Evolutionary conservation across 2,113 vertebrate genomes (phyloP).

Genomic region (Rhizomys pruinosus): DNA sequence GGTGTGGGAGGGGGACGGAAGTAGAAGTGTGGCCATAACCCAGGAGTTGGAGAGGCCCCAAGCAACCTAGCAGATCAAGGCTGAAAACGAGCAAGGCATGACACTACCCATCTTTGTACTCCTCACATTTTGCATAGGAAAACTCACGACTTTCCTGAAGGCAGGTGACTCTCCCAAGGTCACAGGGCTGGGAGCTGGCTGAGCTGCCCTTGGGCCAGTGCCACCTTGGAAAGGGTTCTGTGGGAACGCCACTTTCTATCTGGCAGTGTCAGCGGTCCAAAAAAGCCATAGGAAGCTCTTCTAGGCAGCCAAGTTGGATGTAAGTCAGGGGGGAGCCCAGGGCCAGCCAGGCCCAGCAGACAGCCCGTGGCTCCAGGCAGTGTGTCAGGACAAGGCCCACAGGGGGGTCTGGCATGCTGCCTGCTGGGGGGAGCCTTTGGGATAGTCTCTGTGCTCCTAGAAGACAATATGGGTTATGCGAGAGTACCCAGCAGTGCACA

Average conservation of each 20-base stretch:
- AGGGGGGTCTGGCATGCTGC: not conserved
- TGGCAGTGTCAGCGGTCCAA: constrained; percentile 29
- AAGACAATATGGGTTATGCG: not conserved
- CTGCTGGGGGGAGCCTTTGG: not conserved
- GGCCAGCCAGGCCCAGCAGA: constrained; percentile 27
- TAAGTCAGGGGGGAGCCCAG: constrained; percentile 55
- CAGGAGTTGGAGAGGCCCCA: not conserved
- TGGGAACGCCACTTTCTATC: constrained; percentile 62
- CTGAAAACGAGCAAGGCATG: not conserved
- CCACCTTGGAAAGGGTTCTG: constrained; percentile 69
- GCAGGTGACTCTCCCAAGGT: constrained; percentile 24
- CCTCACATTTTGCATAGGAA: not conserved
- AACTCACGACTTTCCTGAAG: not conserved
- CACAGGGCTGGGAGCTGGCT: not conserved
- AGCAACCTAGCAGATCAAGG: not conserved
- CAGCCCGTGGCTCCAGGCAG: not conserved
- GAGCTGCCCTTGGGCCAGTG: constrained; percentile 23
- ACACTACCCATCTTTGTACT: not conserved
- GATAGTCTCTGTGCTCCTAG: not conserved
- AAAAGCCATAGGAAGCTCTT: constrained; percentile 67
- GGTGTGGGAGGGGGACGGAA: not conserved
- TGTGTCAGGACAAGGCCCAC: not conserved
- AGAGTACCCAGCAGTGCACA: not conserved
- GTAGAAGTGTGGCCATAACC: not conserved
- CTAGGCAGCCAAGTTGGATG: constrained; percentile 69